Percentiles rank a stretch among this genome's conserved stretches.
Conservation (phyloP, 2,888 invertebrate genomes). For the Euclidia mi region DNA sequence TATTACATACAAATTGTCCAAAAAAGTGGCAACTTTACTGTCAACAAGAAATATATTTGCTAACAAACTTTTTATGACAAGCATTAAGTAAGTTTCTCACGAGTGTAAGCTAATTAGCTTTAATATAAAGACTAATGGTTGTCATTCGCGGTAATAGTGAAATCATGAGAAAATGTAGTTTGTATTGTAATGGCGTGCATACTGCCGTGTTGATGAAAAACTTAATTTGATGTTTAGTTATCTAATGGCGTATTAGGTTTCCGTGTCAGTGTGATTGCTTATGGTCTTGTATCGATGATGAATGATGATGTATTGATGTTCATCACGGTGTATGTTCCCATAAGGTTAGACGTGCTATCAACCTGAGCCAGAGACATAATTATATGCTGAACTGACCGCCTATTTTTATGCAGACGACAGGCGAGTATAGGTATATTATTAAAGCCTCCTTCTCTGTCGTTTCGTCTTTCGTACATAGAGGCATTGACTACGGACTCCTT, state of each 20-base stretch:
- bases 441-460: too few relatives aligned
- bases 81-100: slow-evolving; percentile 45
- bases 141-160: slow-evolving; percentile 48
- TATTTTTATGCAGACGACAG: too few relatives aligned
- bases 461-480: too few relatives aligned
- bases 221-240: slow-evolving; percentile 13
- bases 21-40: background rate
- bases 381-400: too few relatives aligned
- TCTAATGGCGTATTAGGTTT: slow-evolving; percentile 3
- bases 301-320: too few relatives aligned
- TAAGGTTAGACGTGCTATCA: too few relatives aligned
- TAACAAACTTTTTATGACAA: slow-evolving; percentile 29
- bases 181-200: slow-evolving; percentile 24
- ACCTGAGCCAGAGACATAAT: too few relatives aligned
- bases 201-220: slow-evolving; percentile 26
- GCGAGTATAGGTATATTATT: too few relatives aligned
- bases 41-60: slow-evolving; percentile 4
- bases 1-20: slow-evolving; percentile 9
- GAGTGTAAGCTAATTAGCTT: slow-evolving; percentile 40
- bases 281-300: background rate
- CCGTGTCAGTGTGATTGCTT: background rate
- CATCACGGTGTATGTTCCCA: too few relatives aligned
- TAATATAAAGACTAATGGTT: slow-evolving; percentile 40
- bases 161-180: slow-evolving; percentile 47
- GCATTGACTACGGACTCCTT: too few relatives aligned